Evolutionary conservation across 2,113 vertebrate species (phyloP).

Genomic region (Hemicordylus capensis): DNA sequence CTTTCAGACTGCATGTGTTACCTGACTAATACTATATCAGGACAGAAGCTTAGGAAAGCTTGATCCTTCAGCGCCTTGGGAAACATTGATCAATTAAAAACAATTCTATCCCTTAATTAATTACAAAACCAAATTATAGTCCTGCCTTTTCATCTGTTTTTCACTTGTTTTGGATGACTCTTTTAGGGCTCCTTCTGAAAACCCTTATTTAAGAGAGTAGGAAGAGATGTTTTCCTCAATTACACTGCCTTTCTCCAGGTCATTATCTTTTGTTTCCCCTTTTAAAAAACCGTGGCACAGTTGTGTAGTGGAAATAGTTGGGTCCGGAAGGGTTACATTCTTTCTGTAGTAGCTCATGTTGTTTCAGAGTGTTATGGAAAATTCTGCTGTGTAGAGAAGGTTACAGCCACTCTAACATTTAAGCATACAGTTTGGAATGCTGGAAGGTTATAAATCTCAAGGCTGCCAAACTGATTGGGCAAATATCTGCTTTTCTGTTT

Average conservation of each 20-base stretch:
- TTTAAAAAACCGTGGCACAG: background rate
- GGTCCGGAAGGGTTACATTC: conserved; percentile 11
- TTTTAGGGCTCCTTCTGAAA: background rate
- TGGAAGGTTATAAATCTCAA: background rate
- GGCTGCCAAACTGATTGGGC: background rate
- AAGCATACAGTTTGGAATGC: background rate
- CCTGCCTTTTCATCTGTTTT: background rate
- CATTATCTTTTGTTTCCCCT: conserved; percentile 10
- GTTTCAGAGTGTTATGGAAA: conserved; percentile 1
- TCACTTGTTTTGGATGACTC: background rate
- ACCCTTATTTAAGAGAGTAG: background rate
- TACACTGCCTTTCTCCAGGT: conserved; percentile 1
- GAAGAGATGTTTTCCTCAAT: background rate
- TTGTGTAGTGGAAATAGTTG: conserved; percentile 8
- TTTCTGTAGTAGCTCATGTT: conserved; percentile 9
- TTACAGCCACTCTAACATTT: conserved; percentile 12
- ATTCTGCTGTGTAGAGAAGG: background rate
- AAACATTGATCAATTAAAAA: background rate
- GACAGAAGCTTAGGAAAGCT: background rate
- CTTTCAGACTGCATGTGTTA: no score
- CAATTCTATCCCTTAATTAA: background rate
- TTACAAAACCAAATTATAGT: background rate
- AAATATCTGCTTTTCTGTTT: conserved; percentile 2
- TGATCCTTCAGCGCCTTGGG: background rate
- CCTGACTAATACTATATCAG: no score